Evolutionary conservation across 2,888 invertebrate species (phyloP), one percentile per base, ranked within the genome.

Genomic region (Phortica okadai): DNA sequence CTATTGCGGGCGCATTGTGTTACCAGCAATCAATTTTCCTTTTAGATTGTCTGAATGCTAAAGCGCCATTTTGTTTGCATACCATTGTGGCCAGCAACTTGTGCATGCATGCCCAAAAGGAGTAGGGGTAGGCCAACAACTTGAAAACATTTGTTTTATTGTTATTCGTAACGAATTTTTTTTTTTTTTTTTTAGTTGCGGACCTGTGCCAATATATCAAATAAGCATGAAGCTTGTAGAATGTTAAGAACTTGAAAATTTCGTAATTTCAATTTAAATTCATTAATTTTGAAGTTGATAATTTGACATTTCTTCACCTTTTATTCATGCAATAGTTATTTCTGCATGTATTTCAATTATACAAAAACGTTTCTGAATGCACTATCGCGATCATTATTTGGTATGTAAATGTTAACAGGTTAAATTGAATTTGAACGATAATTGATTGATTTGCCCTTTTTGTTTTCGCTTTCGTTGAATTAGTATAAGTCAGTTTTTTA

Each of bases 61-160:
- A 85, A 87, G 88, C 85, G 85, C 85, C 85, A 85, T 86, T 85
- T 85, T 85, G 85, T 88, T 85, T 86, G 85, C 81, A 85, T 85
- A 56, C 54, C 70, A 33, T 33, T 41, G 42, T 14, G 33, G 33
- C 33, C 33, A 33, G 33, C 33, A 33, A 33, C 33, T 33, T 33
- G 33, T 33, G 33, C 33, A 33, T 33, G 33, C 33, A 33, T 33
- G 4, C 33, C 33, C 1, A 50, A 8, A 45, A 50, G 50, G 10
- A 50, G 50, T 11, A 50, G 14, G 14, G 14, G 14, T 11, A 50
- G 50, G 50, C 8, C 50, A 50, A 50, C 50, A 50, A 50, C 50
- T 50, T 50, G 10, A 50, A 50, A 50, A 50, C 50, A 50, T 50
- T 50, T 50, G 10, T 50, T 33, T 33, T 33, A 33, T 33, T 33